Evolutionary conservation across 2,113 vertebrate genomes (phyloP), one percentile per base, ranked within the genome.

Genomic region (Lophura nycthemera): DNA sequence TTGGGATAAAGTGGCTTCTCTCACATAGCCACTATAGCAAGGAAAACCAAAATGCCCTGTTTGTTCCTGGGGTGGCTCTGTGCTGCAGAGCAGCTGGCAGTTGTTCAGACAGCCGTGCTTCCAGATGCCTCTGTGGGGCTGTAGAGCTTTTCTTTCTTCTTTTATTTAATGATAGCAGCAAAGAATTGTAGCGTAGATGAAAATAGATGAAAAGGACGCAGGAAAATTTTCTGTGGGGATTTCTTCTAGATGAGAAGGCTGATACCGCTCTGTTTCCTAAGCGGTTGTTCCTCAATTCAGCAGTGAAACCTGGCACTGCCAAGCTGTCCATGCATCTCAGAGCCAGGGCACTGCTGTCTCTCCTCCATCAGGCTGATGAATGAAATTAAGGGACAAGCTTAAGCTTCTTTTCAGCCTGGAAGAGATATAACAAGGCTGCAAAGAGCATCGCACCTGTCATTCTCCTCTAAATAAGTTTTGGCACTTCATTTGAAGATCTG

Each of bases 351-450:
- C 15, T 16, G 6, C 83, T 88, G 76, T 64, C 64, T 64, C 64
- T 60, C 86, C 34, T 57, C 70, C 52, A 13, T 86, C 32, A 86
- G 42, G 60, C 32, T 90, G 69, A 69, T 77, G 72, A 75, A 86
- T 80, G 86, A 92, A 91, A n/a, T 74, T 64, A 42, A 0, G 7
- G 83, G 54, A 88, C 34, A 36, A 78, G 69, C 69, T 94, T 94
- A 74, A 88, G 89, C 85, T 79, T 82, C 73, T 78, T 92, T 88
- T 64, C 45, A 96, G 84, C 65, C 88, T 75, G 18, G 77, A 74
- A 93, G 13, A 74, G 93, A 92, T 69, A n/a, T 61, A 36, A 72
- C 29, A 21, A 40, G 52, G 29, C 76, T 94, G 72, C 50, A 88
- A 77, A 83, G 47, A 22, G 50, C 60, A 92, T 91, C 9, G 2